Conservation (phyloP, 1,140 invertebrate genomes). For the Drosophila nasuta region DNA sequence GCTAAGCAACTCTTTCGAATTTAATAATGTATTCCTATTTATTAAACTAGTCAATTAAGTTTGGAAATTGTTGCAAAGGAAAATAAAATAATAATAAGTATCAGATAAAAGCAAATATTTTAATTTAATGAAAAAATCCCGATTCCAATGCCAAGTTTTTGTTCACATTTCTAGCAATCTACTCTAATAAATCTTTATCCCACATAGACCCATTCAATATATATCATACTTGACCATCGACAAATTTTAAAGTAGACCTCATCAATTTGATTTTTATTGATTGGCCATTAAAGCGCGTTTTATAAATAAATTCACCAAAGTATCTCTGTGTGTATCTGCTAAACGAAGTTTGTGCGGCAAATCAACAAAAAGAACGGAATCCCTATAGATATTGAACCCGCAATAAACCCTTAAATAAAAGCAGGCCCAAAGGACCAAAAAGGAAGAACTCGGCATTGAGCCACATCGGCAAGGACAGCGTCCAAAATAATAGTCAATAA, state of each 20-base stretch:
- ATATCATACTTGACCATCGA: background rate
- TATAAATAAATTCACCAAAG: background rate
- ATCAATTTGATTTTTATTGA: background rate
- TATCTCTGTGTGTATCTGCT: background rate
- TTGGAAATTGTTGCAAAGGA: no score
- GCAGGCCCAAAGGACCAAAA: slow-evolving; percentile 10
- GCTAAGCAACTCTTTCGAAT: no score
- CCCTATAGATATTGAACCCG: background rate
- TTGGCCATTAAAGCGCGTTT: background rate
- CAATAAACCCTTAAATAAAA: slow-evolving; percentile 25
- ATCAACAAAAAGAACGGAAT: slow-evolving; percentile 5
- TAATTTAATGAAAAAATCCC: no score
- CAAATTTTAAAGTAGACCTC: background rate
- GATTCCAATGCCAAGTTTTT: no score
- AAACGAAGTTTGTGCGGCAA: slow-evolving; percentile 1
- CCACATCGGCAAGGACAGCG: slow-evolving; percentile 42
- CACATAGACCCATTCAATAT: background rate
- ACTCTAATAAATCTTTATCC: background rate
- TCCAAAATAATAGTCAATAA: slow-evolving; percentile 78
- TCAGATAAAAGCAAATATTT: no score
- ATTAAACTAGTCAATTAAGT: no score
- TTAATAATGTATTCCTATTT: no score
- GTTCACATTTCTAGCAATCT: no score
- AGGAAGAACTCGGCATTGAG: background rate
- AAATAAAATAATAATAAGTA: no score